A percentile compares a stretch with the other conserved stretches of the same genome.
Conservation (phyloP, 2,888 invertebrate genomes). For the Acleris literana region DNA sequence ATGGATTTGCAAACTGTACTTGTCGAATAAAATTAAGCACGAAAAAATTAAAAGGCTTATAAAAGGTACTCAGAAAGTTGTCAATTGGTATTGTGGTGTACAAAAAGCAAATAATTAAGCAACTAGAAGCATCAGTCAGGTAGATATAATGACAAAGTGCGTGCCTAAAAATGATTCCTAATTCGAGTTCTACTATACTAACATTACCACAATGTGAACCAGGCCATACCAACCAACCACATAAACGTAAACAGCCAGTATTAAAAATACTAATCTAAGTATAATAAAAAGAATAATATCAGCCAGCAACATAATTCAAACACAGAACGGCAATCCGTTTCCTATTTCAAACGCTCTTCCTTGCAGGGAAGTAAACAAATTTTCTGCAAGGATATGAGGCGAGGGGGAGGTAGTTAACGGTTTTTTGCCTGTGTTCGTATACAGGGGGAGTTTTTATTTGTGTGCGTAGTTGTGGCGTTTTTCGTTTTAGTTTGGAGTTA, state of each 20-base stretch:
- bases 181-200: too few relatives aligned
- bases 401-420: slow-evolving; percentile 58
- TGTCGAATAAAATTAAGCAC: too few relatives aligned
- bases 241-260: neutral
- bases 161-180: too few relatives aligned
- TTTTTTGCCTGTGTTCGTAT: slow-evolving; percentile 73
- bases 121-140: too few relatives aligned
- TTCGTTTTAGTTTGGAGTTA: slow-evolving; percentile 30
- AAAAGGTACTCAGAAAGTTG: too few relatives aligned
- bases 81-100: too few relatives aligned
- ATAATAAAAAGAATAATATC: slow-evolving; percentile 8
- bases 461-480: slow-evolving; percentile 30
- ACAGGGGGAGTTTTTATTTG: slow-evolving; percentile 61
- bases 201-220: too few relatives aligned
- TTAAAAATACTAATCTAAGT: slow-evolving; percentile 1
- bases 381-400: slow-evolving; percentile 80
- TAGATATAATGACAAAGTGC: too few relatives aligned
- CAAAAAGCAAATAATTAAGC: too few relatives aligned
- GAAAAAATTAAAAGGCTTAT: too few relatives aligned
- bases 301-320: slow-evolving; percentile 45
- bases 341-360: slow-evolving; percentile 70
- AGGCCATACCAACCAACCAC: too few relatives aligned
- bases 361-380: slow-evolving; percentile 82
- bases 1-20: neutral
- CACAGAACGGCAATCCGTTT: slow-evolving; percentile 61